Evolutionary conservation across 1,140 invertebrate species (phyloP).

Genomic region (Diprion similis): DNA sequence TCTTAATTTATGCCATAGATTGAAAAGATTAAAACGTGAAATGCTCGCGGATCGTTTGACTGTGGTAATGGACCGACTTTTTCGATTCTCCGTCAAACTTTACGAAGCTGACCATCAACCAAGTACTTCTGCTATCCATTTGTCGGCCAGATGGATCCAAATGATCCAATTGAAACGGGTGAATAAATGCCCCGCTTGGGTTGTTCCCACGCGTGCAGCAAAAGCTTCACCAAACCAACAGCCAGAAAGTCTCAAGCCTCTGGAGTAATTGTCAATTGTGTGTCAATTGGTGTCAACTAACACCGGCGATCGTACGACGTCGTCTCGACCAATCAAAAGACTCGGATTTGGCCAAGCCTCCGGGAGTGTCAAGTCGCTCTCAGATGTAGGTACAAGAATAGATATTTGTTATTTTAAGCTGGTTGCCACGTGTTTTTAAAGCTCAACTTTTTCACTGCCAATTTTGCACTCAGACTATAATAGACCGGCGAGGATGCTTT

Average conservation of each 20-base stretch:
- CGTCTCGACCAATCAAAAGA: neutral
- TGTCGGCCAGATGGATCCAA: neutral
- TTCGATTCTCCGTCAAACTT: too few relatives aligned
- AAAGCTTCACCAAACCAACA: too few relatives aligned
- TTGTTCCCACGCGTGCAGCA: neutral
- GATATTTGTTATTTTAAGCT: too few relatives aligned
- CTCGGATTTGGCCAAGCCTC: neutral
- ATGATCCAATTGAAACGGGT: neutral
- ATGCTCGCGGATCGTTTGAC: too few relatives aligned
- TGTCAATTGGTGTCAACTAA: slow-evolving; percentile 1
- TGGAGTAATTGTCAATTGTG: neutral
- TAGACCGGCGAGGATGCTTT: too few relatives aligned
- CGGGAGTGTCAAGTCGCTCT: neutral
- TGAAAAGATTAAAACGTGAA: too few relatives aligned
- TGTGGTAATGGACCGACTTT: too few relatives aligned
- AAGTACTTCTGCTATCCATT: neutral
- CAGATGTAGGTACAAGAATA: too few relatives aligned
- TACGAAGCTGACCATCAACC: neutral
- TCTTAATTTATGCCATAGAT: too few relatives aligned
- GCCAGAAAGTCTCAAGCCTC: neutral
- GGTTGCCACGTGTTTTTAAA: too few relatives aligned
- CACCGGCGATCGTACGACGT: neutral
- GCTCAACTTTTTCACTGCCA: too few relatives aligned
- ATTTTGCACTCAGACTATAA: too few relatives aligned
- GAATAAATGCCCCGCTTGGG: neutral